Conservation (phyloP, 1,140 invertebrate genomes). For the Brachionus angularis region DNA sequence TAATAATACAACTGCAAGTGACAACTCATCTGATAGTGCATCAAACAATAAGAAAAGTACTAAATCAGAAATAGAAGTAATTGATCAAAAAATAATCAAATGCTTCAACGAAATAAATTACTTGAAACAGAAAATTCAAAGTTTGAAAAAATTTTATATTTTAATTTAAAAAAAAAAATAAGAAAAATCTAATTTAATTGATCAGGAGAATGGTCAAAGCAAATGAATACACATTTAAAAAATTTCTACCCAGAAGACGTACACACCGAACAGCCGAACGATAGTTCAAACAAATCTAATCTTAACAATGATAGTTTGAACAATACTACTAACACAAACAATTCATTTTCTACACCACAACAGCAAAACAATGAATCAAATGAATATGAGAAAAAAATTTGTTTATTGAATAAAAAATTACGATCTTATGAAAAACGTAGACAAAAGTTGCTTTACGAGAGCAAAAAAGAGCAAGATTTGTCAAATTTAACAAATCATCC, state of each 20-base stretch:
- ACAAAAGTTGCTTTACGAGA: conserved; percentile 28
- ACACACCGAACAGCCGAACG: no score
- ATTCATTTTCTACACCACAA: conserved; percentile 8
- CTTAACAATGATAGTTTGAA: conserved; percentile 1
- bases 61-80: conserved; percentile 20
- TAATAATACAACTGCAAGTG: conserved; percentile 34
- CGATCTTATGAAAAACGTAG: conserved; percentile 24
- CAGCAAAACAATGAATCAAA: background rate
- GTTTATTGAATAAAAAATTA: conserved; percentile 15
- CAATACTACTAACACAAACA: conserved; percentile 6
- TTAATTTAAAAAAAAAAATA: background rate
- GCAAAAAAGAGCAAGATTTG: conserved; percentile 29
- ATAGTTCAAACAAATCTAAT: background rate
- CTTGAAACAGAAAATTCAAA: conserved; percentile 35
- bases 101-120: conserved; percentile 36
- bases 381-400: conserved; percentile 18
- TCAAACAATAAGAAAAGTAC: conserved; percentile 11
- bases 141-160: conserved; percentile 13
- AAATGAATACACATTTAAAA: conserved; percentile 40
- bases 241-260: conserved; percentile 10
- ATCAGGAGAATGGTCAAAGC: conserved; percentile 40
- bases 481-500: background rate
- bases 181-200: background rate
- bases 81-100: conserved; percentile 40
- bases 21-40: conserved; percentile 36